Conservation (phyloP, 1,140 invertebrate species). For the Mactra quadrangularis region DNA sequence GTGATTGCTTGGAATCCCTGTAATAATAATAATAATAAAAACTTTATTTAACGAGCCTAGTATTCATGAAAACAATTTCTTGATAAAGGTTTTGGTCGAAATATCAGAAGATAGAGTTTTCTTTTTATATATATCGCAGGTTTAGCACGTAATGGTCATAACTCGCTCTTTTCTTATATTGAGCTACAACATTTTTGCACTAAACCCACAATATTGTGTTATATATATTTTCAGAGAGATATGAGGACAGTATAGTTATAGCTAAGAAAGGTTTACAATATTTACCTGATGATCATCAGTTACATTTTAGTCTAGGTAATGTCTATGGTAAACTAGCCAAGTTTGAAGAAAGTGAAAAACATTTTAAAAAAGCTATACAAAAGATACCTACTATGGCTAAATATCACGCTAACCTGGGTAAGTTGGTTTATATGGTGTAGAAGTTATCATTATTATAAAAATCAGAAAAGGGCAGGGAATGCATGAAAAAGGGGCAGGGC, state of each 20-base stretch:
- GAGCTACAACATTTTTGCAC: too few relatives aligned
- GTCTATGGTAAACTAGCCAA: conserved; percentile 92
- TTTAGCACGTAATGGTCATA: too few relatives aligned
- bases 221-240: conserved; percentile 85
- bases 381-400: conserved; percentile 88
- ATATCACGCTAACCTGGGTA: conserved; percentile 94
- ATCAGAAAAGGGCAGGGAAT: too few relatives aligned
- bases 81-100: too few relatives aligned
- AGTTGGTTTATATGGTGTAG: conserved; percentile 63
- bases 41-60: too few relatives aligned
- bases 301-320: conserved; percentile 95
- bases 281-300: conserved; percentile 87
- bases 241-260: conserved; percentile 88
- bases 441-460: conserved; percentile 86
- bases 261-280: conserved; percentile 88
- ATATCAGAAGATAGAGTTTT: background rate
- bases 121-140: too few relatives aligned
- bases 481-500: conserved; percentile 92
- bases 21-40: too few relatives aligned
- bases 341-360: conserved; percentile 91
- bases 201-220: too few relatives aligned
- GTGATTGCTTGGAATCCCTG: too few relatives aligned
- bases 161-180: too few relatives aligned
- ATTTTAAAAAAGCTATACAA: conserved; percentile 91
- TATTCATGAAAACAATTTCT: too few relatives aligned